Conservation (phyloP, 2,797 vertebrate genomes). For the Capromys pilorides region DNA sequence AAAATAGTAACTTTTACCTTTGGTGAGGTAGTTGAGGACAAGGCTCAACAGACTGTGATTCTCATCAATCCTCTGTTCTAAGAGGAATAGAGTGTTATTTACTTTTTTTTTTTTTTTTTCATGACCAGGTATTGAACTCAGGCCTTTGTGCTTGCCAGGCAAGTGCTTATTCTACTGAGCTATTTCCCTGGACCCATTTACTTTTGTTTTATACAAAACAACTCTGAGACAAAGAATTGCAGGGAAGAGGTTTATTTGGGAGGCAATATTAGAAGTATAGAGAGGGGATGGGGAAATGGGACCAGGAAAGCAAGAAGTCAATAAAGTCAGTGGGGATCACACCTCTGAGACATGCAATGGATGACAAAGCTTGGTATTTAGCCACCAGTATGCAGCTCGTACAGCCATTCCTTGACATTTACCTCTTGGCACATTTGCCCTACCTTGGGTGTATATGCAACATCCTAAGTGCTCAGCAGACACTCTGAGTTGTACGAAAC, state of each 20-base stretch:
- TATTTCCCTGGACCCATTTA: background rate
- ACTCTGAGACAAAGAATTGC: background rate
- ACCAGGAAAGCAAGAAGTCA: background rate
- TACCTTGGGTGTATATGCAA: background rate
- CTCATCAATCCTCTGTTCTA: background rate
- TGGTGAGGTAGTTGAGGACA: background rate
- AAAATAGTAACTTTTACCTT: background rate
- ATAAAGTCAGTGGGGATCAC: background rate
- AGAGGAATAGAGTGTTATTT: background rate
- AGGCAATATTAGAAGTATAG: background rate
- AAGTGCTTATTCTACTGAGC: no score
- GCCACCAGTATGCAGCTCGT: background rate
- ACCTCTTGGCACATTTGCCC: background rate
- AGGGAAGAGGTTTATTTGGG: background rate
- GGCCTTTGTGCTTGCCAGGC: no score
- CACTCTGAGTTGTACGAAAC: background rate
- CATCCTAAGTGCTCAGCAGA: background rate
- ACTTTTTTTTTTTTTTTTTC: background rate
- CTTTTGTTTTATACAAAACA: conserved; percentile 15
- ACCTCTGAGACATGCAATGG: background rate
- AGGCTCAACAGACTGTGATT: background rate
- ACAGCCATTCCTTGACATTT: background rate
- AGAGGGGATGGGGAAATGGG: background rate
- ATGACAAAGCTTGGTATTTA: background rate
- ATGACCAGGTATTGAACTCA: no score